Evolutionary conservation across 2,113 vertebrate species (phyloP).

Genomic region (Ammospiza nelsoni): DNA sequence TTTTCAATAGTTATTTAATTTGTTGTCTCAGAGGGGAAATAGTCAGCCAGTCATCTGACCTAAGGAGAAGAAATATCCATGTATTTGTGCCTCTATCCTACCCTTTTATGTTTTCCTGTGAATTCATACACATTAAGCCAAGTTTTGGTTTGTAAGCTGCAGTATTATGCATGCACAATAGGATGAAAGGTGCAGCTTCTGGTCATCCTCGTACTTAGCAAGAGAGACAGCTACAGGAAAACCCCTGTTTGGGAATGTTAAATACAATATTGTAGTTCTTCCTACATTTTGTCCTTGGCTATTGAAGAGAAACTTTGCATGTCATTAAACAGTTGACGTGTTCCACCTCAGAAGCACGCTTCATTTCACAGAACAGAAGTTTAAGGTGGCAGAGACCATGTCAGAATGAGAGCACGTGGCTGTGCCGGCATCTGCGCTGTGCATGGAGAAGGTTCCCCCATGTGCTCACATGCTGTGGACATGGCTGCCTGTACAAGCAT

Average conservation of each 20-base stretch:
- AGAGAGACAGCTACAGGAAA: not conserved
- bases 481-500: not conserved
- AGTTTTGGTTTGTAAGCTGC: not conserved
- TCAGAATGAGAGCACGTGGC: not conserved
- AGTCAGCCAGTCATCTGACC: not conserved
- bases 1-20: not conserved
- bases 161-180: not conserved
- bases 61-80: not conserved
- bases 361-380: not conserved
- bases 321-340: not conserved
- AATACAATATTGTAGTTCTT: not conserved
- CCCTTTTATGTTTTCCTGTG: not conserved
- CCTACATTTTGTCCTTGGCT: not conserved
- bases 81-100: not conserved
- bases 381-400: not conserved
- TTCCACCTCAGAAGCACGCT: not conserved
- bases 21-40: not conserved
- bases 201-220: not conserved
- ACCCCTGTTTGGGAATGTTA: not conserved
- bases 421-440: rapidly evolving
- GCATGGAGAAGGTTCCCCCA: not conserved
- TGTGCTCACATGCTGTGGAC: not conserved
- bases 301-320: not conserved
- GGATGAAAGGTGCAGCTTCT: not conserved
- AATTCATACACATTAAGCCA: not conserved